phyloP scores from a whole-genome alignment of 2,113 vertebrate species.

The Orientallactaga bullata region DNA sequence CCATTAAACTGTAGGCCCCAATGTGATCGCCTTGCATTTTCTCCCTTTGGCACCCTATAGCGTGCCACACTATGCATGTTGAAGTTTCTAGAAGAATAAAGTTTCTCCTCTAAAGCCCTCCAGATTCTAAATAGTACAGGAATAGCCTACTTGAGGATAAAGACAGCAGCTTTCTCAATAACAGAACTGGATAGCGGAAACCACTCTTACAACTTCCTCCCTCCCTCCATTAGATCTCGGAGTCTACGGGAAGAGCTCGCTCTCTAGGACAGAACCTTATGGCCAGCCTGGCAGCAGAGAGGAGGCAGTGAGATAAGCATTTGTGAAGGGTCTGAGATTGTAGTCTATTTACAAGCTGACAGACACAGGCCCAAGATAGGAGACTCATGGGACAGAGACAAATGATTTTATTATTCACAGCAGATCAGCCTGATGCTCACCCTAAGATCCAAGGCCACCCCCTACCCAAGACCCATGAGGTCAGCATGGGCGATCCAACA shows the following conservation, averaged over 20 bases:
- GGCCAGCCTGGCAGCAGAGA: not conserved
- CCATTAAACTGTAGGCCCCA: not conserved
- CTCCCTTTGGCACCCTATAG: not conserved
- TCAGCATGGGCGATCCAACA: not conserved
- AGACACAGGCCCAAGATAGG: not conserved
- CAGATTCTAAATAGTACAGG: not conserved
- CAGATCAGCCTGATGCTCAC: not conserved
- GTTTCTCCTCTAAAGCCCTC: not conserved
- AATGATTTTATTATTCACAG: not conserved
- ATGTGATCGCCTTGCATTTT: not conserved
- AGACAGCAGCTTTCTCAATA: not conserved
- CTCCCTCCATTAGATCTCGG: not conserved
- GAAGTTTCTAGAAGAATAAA: not conserved
- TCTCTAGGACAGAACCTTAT: not conserved
- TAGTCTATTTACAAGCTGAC: not conserved
- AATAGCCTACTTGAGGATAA: not conserved
- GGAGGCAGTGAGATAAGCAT: not conserved
- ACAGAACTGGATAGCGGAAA: not conserved
- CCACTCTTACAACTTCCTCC: not conserved
- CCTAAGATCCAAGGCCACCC: not conserved
- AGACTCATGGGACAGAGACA: not conserved
- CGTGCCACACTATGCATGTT: not conserved
- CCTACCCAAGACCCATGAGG: not conserved
- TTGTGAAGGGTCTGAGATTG: not conserved
- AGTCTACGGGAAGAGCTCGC: not conserved